A percentile compares a stretch with the other conserved stretches of the same genome.
Evolutionary conservation across 2,797 vertebrate species (phyloP).

Genomic region (Pagetopsis macropterus): DNA sequence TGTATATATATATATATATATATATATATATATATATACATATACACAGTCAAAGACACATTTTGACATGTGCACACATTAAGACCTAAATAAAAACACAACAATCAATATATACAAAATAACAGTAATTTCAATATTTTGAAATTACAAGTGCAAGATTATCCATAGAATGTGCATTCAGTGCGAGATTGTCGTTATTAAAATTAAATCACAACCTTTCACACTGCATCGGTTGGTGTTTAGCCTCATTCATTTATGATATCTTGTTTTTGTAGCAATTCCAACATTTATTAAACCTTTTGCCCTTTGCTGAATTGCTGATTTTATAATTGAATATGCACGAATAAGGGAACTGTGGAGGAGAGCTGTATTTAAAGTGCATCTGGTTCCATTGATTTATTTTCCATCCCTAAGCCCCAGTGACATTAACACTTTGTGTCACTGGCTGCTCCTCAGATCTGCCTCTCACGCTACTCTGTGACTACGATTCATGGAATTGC

Average conservation of each 20-base stretch:
- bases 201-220: not conserved
- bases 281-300: not conserved
- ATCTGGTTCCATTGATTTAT: conserved; percentile 27
- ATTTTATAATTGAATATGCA: not conserved
- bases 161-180: too few species aligned
- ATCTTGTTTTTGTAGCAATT: not conserved
- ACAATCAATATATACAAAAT: too few species aligned
- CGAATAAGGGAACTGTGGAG: not conserved
- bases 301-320: not conserved
- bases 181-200: too few species aligned
- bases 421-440: conserved; percentile 13
- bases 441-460: conserved; percentile 20
- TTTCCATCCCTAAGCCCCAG: conserved; percentile 26
- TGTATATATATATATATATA: too few species aligned
- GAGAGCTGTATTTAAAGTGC: conserved; percentile 1
- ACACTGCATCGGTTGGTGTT: not conserved
- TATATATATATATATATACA: too few species aligned
- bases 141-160: too few species aligned
- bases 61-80: too few species aligned
- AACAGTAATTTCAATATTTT: too few species aligned
- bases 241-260: not conserved
- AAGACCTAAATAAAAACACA: too few species aligned
- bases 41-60: too few species aligned
- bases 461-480: conserved; percentile 13
- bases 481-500: conserved; percentile 53